Percentiles rank a stretch among this genome's conserved stretches.
These are phyloP conservation scores for Porites lutea DNA, from an alignment of 64 coral and sea anemone genomes.

Conservation along the genomic window DNA sequence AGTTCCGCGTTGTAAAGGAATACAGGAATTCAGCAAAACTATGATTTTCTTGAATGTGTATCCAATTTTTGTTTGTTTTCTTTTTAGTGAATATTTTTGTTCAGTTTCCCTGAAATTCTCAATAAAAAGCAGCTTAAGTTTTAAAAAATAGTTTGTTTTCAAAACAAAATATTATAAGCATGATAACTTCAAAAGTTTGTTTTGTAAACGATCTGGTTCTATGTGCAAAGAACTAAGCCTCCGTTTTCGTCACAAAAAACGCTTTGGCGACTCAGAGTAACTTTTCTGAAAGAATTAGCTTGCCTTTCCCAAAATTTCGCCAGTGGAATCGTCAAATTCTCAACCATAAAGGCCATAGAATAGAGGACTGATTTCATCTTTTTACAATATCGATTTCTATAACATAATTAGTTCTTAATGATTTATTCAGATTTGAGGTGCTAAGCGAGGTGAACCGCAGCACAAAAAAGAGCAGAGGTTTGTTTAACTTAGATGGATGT, in stretches of 20 bases:
- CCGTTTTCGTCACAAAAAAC: not conserved
- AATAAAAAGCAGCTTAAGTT: not conserved
- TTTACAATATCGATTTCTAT: slow-evolving; percentile 31
- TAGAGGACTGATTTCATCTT: slow-evolving; percentile 7
- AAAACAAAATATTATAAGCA: not conserved
- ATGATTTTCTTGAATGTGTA: too few relatives aligned
- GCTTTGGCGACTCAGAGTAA: not conserved
- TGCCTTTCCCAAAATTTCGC: not conserved
- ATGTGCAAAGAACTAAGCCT: not conserved
- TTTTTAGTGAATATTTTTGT: not conserved
- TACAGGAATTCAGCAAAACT: too few relatives aligned
- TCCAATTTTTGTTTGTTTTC: not conserved
- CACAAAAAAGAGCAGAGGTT: not conserved
- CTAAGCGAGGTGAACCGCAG: slow-evolving; percentile 21
- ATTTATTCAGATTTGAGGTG: slow-evolving; percentile 11
- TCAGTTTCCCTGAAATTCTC: not conserved
- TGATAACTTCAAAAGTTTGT: not conserved
- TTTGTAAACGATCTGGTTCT: slow-evolving; percentile 6
- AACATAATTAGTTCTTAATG: slow-evolving; percentile 17
- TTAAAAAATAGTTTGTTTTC: not conserved
- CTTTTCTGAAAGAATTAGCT: not conserved
- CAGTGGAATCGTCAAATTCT: not conserved
- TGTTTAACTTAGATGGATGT: not conserved
- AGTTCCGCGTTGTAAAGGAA: not conserved
- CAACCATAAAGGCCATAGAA: not conserved